Evolutionary conservation across 1,140 invertebrate species (phyloP).

Genomic region (Drosophila nikananu): DNA sequence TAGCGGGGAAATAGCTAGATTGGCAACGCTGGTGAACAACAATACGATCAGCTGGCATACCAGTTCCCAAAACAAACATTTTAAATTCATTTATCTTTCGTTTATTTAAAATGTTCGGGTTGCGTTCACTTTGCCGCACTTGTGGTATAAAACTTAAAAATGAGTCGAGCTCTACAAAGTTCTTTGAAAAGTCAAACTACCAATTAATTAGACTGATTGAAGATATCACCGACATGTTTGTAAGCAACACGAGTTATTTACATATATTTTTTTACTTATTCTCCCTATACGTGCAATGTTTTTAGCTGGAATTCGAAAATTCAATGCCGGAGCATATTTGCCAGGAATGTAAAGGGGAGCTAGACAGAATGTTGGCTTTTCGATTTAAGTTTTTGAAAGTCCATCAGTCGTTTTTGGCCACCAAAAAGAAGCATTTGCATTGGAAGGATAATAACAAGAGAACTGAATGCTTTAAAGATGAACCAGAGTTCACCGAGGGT

Average conservation of each 20-base stretch:
- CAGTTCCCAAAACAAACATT: not conserved
- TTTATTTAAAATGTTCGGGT: conserved; percentile 21
- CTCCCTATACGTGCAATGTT: not conserved
- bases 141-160: conserved; percentile 46
- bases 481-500: not conserved
- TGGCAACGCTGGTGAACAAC: not conserved
- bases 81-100: not conserved
- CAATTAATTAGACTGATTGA: conserved; percentile 47
- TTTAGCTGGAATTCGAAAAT: conserved; percentile 50
- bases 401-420: conserved; percentile 8
- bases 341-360: conserved; percentile 33
- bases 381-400: conserved; percentile 44
- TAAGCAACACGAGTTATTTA: conserved; percentile 9
- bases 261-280: too few species aligned
- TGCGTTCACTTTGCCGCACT: conserved; percentile 49
- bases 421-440: conserved; percentile 38
- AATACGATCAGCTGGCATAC: conserved; percentile 3
- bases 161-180: conserved; percentile 4
- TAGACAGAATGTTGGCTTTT: conserved; percentile 40
- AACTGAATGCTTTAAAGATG: not conserved
- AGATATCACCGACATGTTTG: conserved; percentile 65
- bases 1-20: too few species aligned
- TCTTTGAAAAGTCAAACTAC: conserved; percentile 49
- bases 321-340: conserved; percentile 52
- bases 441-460: not conserved